These are phyloP conservation scores for Enteromius fasciolatus DNA, from an alignment of 2,797 vertebrate genomes.

Conservation along the genomic window DNA sequence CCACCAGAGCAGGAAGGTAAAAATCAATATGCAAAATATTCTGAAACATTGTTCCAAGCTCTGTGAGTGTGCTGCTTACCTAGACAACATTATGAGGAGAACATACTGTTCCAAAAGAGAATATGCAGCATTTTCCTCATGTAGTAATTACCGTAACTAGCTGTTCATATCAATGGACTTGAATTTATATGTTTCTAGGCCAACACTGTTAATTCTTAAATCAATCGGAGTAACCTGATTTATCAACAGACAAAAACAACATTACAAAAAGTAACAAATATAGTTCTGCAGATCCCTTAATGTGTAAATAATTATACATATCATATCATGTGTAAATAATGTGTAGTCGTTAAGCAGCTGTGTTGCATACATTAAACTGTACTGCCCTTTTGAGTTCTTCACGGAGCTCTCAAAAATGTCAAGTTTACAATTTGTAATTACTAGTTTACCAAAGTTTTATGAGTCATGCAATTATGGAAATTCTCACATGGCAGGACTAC, in stretches of 20 bases:
- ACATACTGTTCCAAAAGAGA: neutral
- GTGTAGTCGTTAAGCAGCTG: no score
- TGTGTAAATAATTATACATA: no score
- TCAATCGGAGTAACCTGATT: neutral
- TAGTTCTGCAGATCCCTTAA: neutral
- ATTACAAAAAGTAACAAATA: neutral
- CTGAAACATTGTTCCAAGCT: neutral
- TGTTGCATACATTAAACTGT: neutral
- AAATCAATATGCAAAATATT: neutral
- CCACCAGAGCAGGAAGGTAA: constrained; percentile 94
- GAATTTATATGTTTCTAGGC: neutral
- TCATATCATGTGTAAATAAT: neutral
- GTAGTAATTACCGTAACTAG: neutral
- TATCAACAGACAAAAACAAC: neutral
- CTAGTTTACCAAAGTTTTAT: neutral
- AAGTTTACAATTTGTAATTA: neutral
- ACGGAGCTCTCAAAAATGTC: neutral
- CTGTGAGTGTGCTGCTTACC: neutral
- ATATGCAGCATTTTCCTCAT: neutral
- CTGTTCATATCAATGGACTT: neutral
- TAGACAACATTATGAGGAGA: neutral
- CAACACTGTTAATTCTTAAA: neutral
- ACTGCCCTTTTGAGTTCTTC: neutral
- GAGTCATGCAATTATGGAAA: neutral
- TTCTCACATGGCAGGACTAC: neutral